A percentile compares a stretch with the other conserved stretches of the same genome.
Conservation (phyloP, 1,140 invertebrate species). For the Neodiprion pinetum region DNA sequence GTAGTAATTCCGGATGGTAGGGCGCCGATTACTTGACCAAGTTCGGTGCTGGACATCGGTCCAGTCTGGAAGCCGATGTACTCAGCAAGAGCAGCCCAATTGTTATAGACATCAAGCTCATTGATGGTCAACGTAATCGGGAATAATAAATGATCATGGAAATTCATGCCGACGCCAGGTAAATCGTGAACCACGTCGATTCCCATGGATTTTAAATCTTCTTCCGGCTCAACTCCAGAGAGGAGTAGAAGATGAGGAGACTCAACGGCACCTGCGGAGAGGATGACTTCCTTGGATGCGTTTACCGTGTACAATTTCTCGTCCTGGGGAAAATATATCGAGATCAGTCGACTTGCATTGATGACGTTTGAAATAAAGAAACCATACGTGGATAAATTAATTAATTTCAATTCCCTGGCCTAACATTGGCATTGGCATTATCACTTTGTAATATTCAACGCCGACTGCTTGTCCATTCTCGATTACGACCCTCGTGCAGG, state of each 20-base stretch:
- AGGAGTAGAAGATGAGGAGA: no score
- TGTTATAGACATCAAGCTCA: constrained; percentile 64
- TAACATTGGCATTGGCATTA: constrained; percentile 16
- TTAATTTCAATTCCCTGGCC: no score
- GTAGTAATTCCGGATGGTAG: constrained; percentile 67
- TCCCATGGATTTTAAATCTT: no score
- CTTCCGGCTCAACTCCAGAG: no score
- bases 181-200: constrained; percentile 64
- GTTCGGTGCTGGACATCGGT: constrained; percentile 68
- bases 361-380: no score
- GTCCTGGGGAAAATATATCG: no score
- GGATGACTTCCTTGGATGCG: no score
- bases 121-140: constrained; percentile 61
- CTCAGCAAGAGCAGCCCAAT: constrained; percentile 66
- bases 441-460: constrained; percentile 63
- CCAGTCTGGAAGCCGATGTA: constrained; percentile 69
- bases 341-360: no score
- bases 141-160: constrained; percentile 77
- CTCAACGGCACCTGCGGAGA: no score
- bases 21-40: constrained; percentile 69
- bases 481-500: constrained; percentile 69
- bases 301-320: no score
- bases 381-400: no score
- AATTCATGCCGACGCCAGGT: constrained; percentile 78
- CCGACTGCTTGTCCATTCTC: constrained; percentile 66